Conservation (phyloP, 2,113 vertebrate species). For the Eubucco bourcierii region DNA sequence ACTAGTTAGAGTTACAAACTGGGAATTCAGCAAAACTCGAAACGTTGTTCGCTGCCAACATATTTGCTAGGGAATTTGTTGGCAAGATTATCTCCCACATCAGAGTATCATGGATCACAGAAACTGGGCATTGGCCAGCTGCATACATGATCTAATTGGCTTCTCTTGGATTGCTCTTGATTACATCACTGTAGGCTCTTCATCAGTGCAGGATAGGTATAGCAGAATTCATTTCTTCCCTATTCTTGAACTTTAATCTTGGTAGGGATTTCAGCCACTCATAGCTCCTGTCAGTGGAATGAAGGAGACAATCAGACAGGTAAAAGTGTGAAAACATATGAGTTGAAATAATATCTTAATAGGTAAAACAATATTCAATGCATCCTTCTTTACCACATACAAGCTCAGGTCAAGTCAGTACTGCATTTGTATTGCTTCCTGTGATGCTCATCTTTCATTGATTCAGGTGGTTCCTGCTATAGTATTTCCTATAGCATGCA, state of each 20-base stretch:
- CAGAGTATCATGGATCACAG: not conserved
- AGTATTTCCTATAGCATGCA: not conserved
- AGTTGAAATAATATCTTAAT: not conserved
- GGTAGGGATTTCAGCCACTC: not conserved
- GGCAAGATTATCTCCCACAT: not conserved
- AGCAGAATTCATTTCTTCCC: not conserved
- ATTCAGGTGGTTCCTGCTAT: not conserved
- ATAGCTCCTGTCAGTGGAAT: rapidly evolving
- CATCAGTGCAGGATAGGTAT: not conserved
- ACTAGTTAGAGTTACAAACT: not conserved
- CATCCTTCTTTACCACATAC: not conserved
- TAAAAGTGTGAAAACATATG: not conserved
- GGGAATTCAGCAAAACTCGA: not conserved
- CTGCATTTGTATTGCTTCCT: not conserved
- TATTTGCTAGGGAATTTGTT: not conserved
- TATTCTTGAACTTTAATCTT: not conserved
- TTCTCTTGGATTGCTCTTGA: not conserved
- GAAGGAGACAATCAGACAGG: not conserved
- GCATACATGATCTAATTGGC: not conserved
- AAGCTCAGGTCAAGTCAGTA: not conserved
- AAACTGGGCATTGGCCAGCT: not conserved
- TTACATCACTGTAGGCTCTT: not conserved
- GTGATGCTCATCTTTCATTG: not conserved
- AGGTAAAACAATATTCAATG: not conserved
- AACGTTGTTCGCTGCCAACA: not conserved